Base-by-base conservation (phyloP, 1,140 invertebrate species). In the Fopius arisanus region DNA sequence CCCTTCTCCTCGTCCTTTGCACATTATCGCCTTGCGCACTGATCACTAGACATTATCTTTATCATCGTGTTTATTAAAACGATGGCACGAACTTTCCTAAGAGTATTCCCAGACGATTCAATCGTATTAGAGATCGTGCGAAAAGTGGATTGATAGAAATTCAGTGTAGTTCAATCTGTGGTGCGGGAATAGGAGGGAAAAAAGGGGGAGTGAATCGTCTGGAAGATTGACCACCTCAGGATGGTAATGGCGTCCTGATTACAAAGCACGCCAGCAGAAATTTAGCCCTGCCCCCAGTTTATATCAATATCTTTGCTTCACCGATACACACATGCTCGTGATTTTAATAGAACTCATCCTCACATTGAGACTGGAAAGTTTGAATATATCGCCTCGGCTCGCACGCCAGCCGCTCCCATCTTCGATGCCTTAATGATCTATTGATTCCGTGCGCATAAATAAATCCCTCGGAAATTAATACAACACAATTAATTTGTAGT, bases 231-330 rank as follows among this genome's bases (percentile, higher is more conserved):
- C 85, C 86, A 87, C 83, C 84, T 87, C 76, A 79, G 85, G 86
- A 87, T 70, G 84, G 84, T 87, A 86, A 87, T 87, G 78, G 83
- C 79, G 72, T 77, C 79, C 80, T 87, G 86, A 87, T 87, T 87
- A 87, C 85, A 88, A 87, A 87, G 85, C 83, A 82, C 81, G 82
- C 78, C 83, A 16, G 51, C 81, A 14, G 23, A 80, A 63, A 74
- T 26, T 74, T 62, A 78, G 82, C 71, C 84, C 84, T 82, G 84
- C 86, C 86, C 83, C 83, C 86, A 84, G 85, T 88, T 88, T 87
- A 88, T 88, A 88, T 87, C 86, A 88, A 87, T 88, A 88, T 86
- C 84, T 83, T 79, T 72, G 41, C 78, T 78, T 81, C 77, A 79
- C 77, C 76, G 77, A 78, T 78, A 78, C 78, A 77, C 76, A 72